Evolutionary conservation across 2,888 invertebrate genomes (phyloP).

Genomic region (Pseudolycoriella hygida): DNA sequence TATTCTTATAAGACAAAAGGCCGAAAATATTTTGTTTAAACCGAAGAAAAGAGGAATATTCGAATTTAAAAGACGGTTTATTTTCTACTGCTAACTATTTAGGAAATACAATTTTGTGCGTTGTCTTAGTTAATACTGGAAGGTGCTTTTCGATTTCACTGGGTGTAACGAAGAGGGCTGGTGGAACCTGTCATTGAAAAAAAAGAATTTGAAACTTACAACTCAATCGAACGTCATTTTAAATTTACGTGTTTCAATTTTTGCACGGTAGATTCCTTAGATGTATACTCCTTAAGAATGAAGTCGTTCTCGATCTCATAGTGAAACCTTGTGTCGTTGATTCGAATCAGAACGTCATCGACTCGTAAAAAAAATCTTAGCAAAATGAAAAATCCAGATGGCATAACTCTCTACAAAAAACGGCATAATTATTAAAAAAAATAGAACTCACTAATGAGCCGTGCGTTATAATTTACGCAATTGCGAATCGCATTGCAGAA

Average conservation of each 20-base stretch:
- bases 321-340: slow-evolving; percentile 77
- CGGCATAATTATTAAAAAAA: slow-evolving; percentile 6
- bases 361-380: slow-evolving; percentile 84
- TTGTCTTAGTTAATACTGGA: slow-evolving; percentile 26
- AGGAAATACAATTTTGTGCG: background rate
- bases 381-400: slow-evolving; percentile 76
- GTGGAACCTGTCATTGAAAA: slow-evolving; percentile 30
- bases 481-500: no score
- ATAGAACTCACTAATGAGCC: no score
- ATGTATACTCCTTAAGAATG: slow-evolving; percentile 66
- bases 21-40: no score
- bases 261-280: slow-evolving; percentile 53
- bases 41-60: no score
- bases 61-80: no score
- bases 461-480: no score
- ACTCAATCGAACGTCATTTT: slow-evolving; percentile 7
- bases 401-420: slow-evolving; percentile 79
- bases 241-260: slow-evolving; percentile 40
- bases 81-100: no score
- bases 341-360: slow-evolving; percentile 75
- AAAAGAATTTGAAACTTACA: slow-evolving; percentile 12
- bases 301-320: slow-evolving; percentile 59
- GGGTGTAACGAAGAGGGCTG: slow-evolving; percentile 43
- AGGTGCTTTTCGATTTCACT: slow-evolving; percentile 48
- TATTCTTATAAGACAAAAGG: no score